These are phyloP conservation scores for Pandemis heparana DNA, from an alignment of 2,888 invertebrate species.

Conservation along the genomic window DNA sequence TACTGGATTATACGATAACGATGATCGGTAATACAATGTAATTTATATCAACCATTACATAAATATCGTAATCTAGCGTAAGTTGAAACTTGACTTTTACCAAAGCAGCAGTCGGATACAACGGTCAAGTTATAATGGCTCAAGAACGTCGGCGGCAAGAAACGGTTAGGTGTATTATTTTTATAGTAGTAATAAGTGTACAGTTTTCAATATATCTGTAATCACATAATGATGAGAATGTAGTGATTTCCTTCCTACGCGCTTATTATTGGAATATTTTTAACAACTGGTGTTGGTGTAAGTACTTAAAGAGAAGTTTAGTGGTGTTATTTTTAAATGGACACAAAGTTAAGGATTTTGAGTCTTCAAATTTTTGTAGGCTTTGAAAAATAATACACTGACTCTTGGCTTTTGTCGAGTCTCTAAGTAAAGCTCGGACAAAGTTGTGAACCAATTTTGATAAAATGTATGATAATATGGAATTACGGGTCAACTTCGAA, in stretches of 20 bases:
- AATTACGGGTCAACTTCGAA: too few relatives aligned
- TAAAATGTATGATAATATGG: too few relatives aligned
- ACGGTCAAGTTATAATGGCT: background rate
- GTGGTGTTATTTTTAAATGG: background rate
- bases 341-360: too few relatives aligned
- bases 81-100: background rate
- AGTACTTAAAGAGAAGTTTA: background rate
- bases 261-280: background rate
- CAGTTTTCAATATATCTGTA: conserved; percentile 22
- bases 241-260: background rate
- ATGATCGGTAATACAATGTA: conserved; percentile 35
- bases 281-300: background rate
- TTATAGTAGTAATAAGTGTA: background rate
- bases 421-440: too few relatives aligned
- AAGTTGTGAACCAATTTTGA: too few relatives aligned
- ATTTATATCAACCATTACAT: conserved; percentile 32
- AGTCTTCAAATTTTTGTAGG: too few relatives aligned
- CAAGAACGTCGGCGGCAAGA: conserved; percentile 4
- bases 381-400: too few relatives aligned
- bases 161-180: conserved; percentile 6
- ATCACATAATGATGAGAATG: conserved; percentile 6
- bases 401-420: too few relatives aligned
- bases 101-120: background rate
- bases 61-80: conserved; percentile 21
- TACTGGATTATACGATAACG: conserved; percentile 31